Conservation (phyloP, 2,113 vertebrate species). For the Pachycephala philippinensis region DNA sequence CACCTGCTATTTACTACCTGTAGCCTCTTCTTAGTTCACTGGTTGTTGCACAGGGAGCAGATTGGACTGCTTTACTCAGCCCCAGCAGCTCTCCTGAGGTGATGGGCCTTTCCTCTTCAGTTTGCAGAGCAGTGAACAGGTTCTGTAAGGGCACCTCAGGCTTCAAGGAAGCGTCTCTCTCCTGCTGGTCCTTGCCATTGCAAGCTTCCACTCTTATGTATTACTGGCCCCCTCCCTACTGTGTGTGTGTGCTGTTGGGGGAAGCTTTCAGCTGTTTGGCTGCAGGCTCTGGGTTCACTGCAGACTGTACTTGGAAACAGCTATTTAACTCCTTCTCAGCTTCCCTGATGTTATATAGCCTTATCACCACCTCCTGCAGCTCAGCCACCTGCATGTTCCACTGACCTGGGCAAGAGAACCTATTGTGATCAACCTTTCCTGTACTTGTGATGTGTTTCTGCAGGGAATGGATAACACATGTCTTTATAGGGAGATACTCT, state of each 20-base stretch:
- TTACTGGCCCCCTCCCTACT: background rate
- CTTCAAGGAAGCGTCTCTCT: background rate
- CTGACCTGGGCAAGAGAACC: background rate
- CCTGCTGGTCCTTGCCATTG: background rate
- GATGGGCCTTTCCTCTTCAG: background rate
- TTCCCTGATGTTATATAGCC: background rate
- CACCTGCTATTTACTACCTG: too few relatives aligned
- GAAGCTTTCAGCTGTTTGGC: background rate
- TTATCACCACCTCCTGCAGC: background rate
- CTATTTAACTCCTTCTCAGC: background rate
- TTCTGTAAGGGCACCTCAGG: background rate
- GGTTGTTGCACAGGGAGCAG: too few relatives aligned
- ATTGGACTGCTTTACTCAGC: background rate
- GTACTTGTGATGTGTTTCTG: background rate
- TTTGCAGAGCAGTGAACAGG: background rate
- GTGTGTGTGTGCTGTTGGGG: background rate
- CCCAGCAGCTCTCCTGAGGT: background rate
- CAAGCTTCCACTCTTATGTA: background rate
- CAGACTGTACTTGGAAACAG: background rate
- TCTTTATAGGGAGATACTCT: background rate
- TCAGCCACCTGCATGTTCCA: background rate
- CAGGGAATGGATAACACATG: background rate
- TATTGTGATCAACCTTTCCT: background rate
- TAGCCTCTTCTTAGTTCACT: background rate
- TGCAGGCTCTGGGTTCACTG: background rate